A percentile compares a stretch with the other conserved stretches of the same genome.
phyloP scores from a whole-genome alignment of 2,113 vertebrate species.

The Psammodynastes pulverulentus region DNA sequence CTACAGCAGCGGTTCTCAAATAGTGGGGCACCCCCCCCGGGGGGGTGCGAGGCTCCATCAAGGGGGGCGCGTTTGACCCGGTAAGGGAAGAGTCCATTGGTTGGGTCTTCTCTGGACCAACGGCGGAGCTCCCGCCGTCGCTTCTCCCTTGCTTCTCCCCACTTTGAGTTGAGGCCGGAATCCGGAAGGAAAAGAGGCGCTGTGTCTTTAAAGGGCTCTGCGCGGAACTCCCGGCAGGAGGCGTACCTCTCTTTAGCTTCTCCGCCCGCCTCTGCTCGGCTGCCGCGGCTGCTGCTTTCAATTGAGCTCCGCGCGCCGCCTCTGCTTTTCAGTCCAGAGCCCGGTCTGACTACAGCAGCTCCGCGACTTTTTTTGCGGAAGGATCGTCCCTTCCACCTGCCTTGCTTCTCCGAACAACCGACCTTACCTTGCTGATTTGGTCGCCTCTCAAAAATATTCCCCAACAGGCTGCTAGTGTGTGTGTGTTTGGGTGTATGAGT shows the following conservation, averaged over 20 bases:
- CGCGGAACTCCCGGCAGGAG: slow-evolving; percentile 77
- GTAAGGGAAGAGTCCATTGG: too few relatives aligned
- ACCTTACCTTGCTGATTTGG: not conserved
- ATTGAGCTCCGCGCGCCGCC: slow-evolving; percentile 44
- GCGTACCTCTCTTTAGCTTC: slow-evolving; percentile 76
- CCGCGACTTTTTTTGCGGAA: slow-evolving; percentile 25
- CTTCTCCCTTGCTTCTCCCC: too few relatives aligned
- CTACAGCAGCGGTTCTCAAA: too few relatives aligned
- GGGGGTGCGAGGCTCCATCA: too few relatives aligned
- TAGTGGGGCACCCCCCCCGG: too few relatives aligned
- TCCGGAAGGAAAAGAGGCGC: slow-evolving; percentile 42
- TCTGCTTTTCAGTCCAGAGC: slow-evolving; percentile 12
- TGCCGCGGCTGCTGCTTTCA: slow-evolving; percentile 29
- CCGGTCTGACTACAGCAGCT: slow-evolving; percentile 9
- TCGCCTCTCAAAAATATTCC: not conserved
- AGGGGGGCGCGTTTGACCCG: too few relatives aligned
- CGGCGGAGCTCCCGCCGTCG: not conserved
- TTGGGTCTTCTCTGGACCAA: too few relatives aligned
- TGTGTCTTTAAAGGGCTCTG: slow-evolving; percentile 72
- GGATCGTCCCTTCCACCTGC: slow-evolving; percentile 20
- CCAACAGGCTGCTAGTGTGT: too few relatives aligned
- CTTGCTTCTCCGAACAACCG: not conserved
- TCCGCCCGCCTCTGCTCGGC: slow-evolving; percentile 8
- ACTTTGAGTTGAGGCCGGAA: rapidly evolving
- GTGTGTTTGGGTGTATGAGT: not conserved